These are phyloP conservation scores for Lasioglossum albipes DNA, from an alignment of 1,140 invertebrate species.

Conservation along the genomic window DNA sequence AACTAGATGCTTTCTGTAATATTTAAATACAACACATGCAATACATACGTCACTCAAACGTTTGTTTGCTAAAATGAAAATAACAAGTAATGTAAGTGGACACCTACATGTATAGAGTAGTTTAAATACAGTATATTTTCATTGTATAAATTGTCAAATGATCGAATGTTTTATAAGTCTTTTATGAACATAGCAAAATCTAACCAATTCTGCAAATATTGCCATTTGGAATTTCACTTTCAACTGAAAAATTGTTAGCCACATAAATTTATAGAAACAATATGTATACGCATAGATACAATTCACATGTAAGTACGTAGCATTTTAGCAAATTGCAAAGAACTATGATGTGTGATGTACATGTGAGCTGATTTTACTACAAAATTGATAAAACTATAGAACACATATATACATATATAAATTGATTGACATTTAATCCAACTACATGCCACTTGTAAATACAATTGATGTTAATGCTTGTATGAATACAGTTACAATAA, in stretches of 20 bases:
- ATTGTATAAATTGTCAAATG: neutral
- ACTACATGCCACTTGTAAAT: constrained; percentile 35
- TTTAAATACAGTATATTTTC: constrained; percentile 5
- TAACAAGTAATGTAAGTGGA: neutral
- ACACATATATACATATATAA: constrained; percentile 28
- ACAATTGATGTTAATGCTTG: constrained; percentile 3
- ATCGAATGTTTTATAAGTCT: neutral
- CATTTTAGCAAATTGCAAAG: constrained; percentile 12
- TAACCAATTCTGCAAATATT: constrained; percentile 15
- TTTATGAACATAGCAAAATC: neutral
- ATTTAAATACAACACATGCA: constrained; percentile 13
- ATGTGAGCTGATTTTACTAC: too few relatives aligned
- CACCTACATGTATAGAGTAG: constrained; percentile 21
- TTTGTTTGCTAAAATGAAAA: constrained; percentile 1
- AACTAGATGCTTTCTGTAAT: constrained; percentile 27
- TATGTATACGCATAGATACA: constrained; percentile 15
- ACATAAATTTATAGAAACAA: constrained; percentile 10
- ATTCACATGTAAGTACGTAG: neutral
- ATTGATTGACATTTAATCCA: constrained; percentile 14
- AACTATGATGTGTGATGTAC: neutral
- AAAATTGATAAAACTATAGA: constrained; percentile 23
- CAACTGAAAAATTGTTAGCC: neutral
- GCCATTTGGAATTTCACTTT: neutral
- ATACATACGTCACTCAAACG: constrained; percentile 18
- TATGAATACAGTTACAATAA: constrained; percentile 39